These are phyloP conservation scores for Bubo bubo DNA, from an alignment of 2,113 vertebrate species.

Conservation along the genomic window DNA sequence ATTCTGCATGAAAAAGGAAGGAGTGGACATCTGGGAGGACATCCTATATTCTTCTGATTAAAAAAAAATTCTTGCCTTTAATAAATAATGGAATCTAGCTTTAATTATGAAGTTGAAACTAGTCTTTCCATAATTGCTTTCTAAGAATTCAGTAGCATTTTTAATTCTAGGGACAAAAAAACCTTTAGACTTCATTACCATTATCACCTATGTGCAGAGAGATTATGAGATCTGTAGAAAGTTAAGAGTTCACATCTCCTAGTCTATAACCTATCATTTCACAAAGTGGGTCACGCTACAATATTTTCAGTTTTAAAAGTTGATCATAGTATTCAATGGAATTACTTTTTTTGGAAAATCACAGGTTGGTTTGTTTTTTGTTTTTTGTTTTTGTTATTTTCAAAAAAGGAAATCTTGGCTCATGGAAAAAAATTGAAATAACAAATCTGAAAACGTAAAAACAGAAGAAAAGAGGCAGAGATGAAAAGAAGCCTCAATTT, in stretches of 20 bases:
- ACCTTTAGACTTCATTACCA: neutral
- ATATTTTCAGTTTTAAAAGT: neutral
- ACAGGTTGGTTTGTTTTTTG: neutral
- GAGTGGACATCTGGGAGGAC: neutral
- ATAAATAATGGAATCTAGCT: neutral
- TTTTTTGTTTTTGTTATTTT: neutral
- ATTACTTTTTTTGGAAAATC: neutral
- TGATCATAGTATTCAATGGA: neutral
- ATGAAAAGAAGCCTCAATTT: neutral
- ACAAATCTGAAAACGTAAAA: neutral
- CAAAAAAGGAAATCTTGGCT: neutral
- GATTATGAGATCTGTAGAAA: neutral
- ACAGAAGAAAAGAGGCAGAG: neutral
- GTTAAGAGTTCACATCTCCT: neutral
- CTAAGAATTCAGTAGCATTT: neutral
- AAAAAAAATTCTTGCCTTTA: neutral
- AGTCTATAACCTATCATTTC: neutral
- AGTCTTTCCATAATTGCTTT: neutral
- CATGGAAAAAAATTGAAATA: neutral
- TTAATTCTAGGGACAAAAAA: neutral
- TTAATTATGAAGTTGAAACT: neutral
- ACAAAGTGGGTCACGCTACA: neutral
- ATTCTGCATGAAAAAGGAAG: neutral
- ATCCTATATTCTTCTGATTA: neutral
- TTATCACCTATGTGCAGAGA: neutral